phyloP scores from a whole-genome alignment of 1,140 invertebrate species.

The Diuraphis noxia region DNA sequence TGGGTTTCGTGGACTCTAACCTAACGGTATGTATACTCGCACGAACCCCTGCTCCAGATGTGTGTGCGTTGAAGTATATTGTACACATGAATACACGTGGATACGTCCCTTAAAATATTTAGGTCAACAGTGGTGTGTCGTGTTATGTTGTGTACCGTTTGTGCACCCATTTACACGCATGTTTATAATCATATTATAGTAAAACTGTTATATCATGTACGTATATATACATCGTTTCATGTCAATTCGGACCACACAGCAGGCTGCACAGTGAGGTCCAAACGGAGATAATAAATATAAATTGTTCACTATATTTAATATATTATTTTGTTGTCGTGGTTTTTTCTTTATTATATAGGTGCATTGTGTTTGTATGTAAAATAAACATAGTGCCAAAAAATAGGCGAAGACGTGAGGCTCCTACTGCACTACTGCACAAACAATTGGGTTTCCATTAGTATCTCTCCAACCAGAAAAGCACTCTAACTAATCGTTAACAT shows the following conservation, averaged over 20 bases:
- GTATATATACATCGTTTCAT: neutral
- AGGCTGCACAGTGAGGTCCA: neutral
- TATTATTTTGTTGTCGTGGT: neutral
- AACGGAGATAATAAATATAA: neutral
- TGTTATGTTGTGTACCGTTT: neutral
- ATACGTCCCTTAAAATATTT: constrained; percentile 50
- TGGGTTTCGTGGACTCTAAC: constrained; percentile 23
- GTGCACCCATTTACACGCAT: neutral
- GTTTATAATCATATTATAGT: neutral
- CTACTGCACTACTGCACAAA: neutral
- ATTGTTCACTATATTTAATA: neutral
- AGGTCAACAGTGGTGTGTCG: constrained; percentile 27
- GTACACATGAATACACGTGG: neutral
- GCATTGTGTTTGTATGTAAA: neutral
- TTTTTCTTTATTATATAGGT: too few species aligned
- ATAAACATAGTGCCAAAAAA: neutral
- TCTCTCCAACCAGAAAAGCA: neutral
- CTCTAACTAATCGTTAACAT: too few species aligned
- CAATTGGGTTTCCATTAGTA: neutral
- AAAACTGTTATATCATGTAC: neutral
- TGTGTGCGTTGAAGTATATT: neutral
- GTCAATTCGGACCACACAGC: neutral
- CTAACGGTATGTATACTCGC: constrained; percentile 20
- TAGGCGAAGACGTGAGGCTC: neutral
- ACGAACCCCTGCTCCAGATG: neutral